A percentile compares a stretch with the other conserved stretches of the same genome.
phyloP scores from a whole-genome alignment of 2,888 invertebrate genomes.

The Keiferia lycopersicella region DNA sequence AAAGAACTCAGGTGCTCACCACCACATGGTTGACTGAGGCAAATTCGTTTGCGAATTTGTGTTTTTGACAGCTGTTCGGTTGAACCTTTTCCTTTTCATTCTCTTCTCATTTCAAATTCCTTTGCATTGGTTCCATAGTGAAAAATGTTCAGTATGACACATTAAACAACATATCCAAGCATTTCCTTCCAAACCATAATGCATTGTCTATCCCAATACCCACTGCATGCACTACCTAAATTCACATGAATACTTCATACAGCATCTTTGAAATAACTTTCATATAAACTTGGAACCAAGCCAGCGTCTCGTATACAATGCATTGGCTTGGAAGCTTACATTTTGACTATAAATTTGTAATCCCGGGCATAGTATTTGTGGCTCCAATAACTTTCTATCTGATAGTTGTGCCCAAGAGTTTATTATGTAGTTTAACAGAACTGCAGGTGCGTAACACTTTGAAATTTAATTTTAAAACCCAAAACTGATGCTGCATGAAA shows the following conservation, averaged over 20 bases:
- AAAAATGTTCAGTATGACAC: no score
- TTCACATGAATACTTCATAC: not conserved
- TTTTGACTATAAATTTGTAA: not conserved
- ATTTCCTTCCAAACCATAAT: no score
- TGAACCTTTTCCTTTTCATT: no score
- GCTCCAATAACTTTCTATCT: not conserved
- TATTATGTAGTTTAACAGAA: not conserved
- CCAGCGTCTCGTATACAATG: not conserved
- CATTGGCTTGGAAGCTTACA: not conserved
- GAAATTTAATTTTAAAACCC: no score
- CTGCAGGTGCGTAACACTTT: no score
- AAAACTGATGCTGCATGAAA: not conserved
- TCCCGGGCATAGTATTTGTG: not conserved
- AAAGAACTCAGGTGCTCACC: no score
- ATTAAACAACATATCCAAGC: no score
- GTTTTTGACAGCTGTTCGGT: no score
- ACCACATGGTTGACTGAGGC: no score
- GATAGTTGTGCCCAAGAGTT: not conserved
- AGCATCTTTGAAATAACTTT: not conserved
- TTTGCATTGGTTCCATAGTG: no score
- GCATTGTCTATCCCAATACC: not conserved
- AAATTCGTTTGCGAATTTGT: no score
- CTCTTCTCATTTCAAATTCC: no score
- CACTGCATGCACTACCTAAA: slow-evolving; percentile 6
- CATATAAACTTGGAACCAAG: not conserved